Evolutionary conservation across 2,113 vertebrate species (phyloP).

Genomic region (Daboia siamensis): DNA sequence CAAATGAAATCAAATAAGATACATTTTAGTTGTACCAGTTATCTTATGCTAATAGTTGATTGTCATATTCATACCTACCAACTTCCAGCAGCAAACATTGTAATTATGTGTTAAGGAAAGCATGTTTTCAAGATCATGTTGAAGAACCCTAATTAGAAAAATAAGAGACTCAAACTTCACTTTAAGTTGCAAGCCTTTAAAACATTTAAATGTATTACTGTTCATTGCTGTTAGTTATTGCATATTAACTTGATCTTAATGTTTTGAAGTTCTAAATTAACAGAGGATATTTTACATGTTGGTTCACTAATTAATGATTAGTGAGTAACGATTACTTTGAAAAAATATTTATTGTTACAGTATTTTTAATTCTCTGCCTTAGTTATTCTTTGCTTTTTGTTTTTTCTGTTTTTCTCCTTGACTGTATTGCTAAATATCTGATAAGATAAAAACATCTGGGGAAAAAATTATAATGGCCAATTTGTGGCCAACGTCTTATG

Average conservation of each 20-base stretch:
- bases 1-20: slow-evolving; percentile 20
- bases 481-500: neutral
- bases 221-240: neutral
- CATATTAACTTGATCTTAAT: neutral
- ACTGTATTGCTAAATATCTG: neutral
- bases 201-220: neutral
- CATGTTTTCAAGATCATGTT: slow-evolving; percentile 65
- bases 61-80: slow-evolving; percentile 59
- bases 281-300: neutral
- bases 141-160: slow-evolving; percentile 64
- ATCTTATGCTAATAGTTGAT: neutral
- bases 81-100: slow-evolving; percentile 72
- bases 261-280: neutral
- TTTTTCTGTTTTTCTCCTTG: neutral
- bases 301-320: neutral
- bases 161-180: neutral
- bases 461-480: neutral
- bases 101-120: slow-evolving; percentile 69
- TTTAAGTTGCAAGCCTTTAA: neutral
- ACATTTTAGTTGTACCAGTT: slow-evolving; percentile 7
- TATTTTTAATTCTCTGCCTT: neutral
- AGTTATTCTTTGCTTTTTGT: neutral
- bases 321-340: neutral
- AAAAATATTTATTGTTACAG: neutral
- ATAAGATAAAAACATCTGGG: neutral